Conservation (phyloP, 2,888 invertebrate species). For the Branchipolynoe longqiensis region DNA sequence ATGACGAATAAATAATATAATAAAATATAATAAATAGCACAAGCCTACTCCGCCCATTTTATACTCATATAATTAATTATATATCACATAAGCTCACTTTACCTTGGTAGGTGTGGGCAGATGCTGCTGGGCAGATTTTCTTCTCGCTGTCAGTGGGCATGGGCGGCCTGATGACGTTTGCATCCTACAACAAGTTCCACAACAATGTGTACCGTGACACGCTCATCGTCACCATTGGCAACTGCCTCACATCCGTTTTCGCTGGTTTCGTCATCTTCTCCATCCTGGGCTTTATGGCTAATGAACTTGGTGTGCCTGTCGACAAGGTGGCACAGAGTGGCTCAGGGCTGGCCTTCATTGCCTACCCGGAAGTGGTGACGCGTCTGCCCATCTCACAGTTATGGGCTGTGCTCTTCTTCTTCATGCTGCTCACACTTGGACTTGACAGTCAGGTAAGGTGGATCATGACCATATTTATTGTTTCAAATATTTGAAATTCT, state of each 20-base stretch:
- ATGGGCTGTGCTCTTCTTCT: constrained; percentile 79
- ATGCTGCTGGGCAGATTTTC: constrained; percentile 92
- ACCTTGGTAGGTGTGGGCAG: constrained; percentile 86
- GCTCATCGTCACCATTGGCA: constrained; percentile 86
- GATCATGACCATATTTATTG: no score
- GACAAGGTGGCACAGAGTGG: constrained; percentile 71
- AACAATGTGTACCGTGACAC: constrained; percentile 86
- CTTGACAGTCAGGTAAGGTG: constrained; percentile 70
- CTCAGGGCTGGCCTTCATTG: constrained; percentile 77
- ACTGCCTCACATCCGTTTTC: constrained; percentile 71
- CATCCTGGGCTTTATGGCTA: constrained; percentile 83
- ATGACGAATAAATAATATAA: no score
- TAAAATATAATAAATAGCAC: no score
- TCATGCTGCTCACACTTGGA: constrained; percentile 78
- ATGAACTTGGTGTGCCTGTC: constrained; percentile 66
- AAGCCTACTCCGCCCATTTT: no score
- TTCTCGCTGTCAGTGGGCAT: constrained; percentile 92
- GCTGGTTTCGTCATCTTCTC: constrained; percentile 91
- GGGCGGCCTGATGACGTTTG: constrained; percentile 90
- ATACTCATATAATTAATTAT: neutral
- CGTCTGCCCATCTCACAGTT: constrained; percentile 75
- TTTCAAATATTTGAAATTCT: no score
- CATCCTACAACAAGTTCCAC: constrained; percentile 85
- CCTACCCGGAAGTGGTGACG: constrained; percentile 78
- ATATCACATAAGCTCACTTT: no score